Conservation (phyloP, 37 sponge, comb jelly and placozoan species). For the Spongilla lacustris region DNA sequence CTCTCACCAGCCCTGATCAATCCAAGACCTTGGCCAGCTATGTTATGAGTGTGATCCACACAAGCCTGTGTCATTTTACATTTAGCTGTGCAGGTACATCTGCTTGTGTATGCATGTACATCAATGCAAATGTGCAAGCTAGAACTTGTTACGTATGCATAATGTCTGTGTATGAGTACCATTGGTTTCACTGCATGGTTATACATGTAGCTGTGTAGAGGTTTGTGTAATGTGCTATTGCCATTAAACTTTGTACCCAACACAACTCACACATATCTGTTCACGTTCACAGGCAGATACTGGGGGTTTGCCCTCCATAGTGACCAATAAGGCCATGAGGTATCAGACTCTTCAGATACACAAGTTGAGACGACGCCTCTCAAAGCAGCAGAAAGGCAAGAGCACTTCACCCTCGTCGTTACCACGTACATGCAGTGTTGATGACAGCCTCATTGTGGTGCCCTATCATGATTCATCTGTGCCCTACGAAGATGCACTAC, state of each 20-base stretch:
- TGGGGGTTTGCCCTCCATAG: background rate
- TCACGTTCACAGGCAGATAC: background rate
- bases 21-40: background rate
- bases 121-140: too few relatives aligned
- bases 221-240: too few relatives aligned
- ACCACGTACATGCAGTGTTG: background rate
- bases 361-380: background rate
- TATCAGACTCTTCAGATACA: background rate
- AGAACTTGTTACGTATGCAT: too few relatives aligned
- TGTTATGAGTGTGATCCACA: background rate
- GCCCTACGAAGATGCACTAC: background rate
- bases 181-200: too few relatives aligned
- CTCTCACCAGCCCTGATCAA: too few relatives aligned
- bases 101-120: too few relatives aligned
- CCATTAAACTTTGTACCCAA: too few relatives aligned
- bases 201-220: too few relatives aligned
- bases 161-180: too few relatives aligned
- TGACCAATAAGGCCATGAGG: background rate
- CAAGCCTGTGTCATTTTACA: too few relatives aligned
- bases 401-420: background rate
- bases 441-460: background rate
- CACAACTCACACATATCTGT: background rate
- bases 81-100: too few relatives aligned
- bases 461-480: background rate
- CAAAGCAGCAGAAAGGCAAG: background rate